Base-by-base conservation (phyloP, 1,140 invertebrate species). In the Ridgeia piscesae region DNA sequence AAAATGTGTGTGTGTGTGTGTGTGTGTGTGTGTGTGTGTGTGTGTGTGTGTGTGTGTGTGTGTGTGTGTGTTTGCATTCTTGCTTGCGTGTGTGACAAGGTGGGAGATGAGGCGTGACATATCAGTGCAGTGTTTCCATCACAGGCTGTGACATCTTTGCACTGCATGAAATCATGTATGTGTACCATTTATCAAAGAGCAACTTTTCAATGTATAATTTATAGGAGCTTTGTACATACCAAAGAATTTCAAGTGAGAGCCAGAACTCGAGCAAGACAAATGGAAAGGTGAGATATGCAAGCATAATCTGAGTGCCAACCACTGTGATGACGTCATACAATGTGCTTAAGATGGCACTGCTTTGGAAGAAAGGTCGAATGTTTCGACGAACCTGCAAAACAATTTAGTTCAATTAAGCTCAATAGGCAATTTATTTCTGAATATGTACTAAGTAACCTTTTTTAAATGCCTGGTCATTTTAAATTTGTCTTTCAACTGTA, bases 231-330 rank as follows among this genome's bases (percentile, higher is more conserved):
- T 77, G 92, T 91, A 97, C 97, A 97, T 96, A 97, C 97, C 96
- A 96, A 96, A 97, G 98, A 93, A 98, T 94, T 93, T 95, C 95
- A 92, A 98, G 94, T 93, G 97, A 97, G 92, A 97, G 96, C 94
- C 97, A 96, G 92, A 99, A 97, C 95, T 99, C 98, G 93, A 99
- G 96, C n/a, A 99, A 94, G 92, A 99, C 97, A 96, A 99, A 99
- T 93, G 98, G 98, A 94, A 98, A 98, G 34, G 98, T 98, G 35
- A 98, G 97, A 95, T 99, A 99, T 35, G 97, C 97, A 97, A 99
- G 97, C 90, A 97, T 96, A 35, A 99, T 94, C 94, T 98, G 97
- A n/a, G 98, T 98, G 14, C 97, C 96, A 35, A 98, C 94, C 94
- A 98, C 97, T 42, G 95, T 95, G n/a, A 95, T 90, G n/a, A 35